Evolutionary conservation across 92 coral and sea anemone species (phyloP).

Genomic region (Phenganax subtilis): DNA sequence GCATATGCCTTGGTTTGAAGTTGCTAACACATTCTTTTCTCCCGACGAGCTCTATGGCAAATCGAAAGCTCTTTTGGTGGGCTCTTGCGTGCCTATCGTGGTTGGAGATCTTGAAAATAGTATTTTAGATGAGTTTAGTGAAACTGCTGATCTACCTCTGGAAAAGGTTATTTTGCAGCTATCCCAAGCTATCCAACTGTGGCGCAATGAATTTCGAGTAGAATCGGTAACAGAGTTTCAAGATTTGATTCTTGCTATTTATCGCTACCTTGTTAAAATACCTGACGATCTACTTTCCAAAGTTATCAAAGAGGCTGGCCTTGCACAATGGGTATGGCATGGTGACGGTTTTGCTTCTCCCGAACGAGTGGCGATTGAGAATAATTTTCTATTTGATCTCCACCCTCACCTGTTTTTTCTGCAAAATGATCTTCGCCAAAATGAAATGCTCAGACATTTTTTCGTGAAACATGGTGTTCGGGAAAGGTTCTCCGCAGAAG

Average conservation of each 20-base stretch:
- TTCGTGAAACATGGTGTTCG: constrained; percentile 60
- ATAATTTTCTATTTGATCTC: constrained; percentile 49
- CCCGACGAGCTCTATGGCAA: constrained; percentile 54
- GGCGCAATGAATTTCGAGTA: not conserved
- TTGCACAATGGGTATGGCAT: constrained; percentile 75
- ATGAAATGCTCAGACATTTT: constrained; percentile 30
- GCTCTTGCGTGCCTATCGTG: constrained; percentile 61
- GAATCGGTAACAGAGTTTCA: constrained; percentile 30
- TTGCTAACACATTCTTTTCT: constrained; percentile 40
- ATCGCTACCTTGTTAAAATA: constrained; percentile 43
- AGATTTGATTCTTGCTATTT: constrained; percentile 57
- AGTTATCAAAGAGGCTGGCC: constrained; percentile 6
- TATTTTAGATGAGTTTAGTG: constrained; percentile 56
- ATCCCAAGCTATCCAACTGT: constrained; percentile 43
- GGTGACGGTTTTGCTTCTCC: constrained; percentile 71
- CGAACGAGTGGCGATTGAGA: constrained; percentile 42
- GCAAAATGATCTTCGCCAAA: constrained; percentile 42
- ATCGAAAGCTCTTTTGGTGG: constrained; percentile 51
- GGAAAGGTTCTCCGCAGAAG: constrained; percentile 42
- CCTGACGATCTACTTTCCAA: not conserved
- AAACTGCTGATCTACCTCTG: constrained; percentile 49
- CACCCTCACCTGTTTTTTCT: constrained; percentile 59
- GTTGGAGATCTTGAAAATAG: constrained; percentile 53
- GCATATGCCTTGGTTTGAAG: constrained; percentile 65
- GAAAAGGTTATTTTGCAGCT: constrained; percentile 53